Base-by-base conservation (phyloP, 2,797 vertebrate genomes). In the Tarsius wallacei region DNA sequence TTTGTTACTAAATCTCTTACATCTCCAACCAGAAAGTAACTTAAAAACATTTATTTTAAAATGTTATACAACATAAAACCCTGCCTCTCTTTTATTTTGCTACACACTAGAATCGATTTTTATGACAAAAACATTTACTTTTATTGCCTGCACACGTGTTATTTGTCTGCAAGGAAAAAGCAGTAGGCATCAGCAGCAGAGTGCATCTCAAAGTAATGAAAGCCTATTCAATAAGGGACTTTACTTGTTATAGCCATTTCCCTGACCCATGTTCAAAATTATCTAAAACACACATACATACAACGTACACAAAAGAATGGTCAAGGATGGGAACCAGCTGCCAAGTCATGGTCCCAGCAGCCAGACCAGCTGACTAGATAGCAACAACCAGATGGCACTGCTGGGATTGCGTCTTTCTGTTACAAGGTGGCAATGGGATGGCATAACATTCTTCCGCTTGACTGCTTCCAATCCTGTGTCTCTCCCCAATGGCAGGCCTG, bases 381-480 rank as follows among this genome's bases (percentile, higher is more conserved):
- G 99, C 99, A 99, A 98, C 99, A 99, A 99, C 99, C 99, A 99
- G 99, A 99, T 99, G 99, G 99, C 98, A 99, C 98, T 98, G 99
- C 99, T 99, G 99, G 98, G 99, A 99, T 99, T 99, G 99, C 99
- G 99, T 99, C 98, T 98, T 98, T 98, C 99, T 98, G 99, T 99
- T 99, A 98, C 98, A 99, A 99, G 99, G 99, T 99, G 99, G 99
- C 99, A 99, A 99, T 98, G 99, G 99, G 99, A 99, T 99, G 99
- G 99, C 99, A 99, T 99, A 99, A 99, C 99, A 99, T 99, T 99
- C 99, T 99, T 99, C 99, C 98, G 99, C 99, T 99, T 99, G 99
- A 99, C 99, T 99, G 99, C 99, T 99, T 99, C 99, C 99, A 99
- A 99, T 99, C 99, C 99, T 99, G 99, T 99, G 99, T 99, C 99